Evolutionary conservation across 2,888 invertebrate species (phyloP).

Genomic region (Rhynchonema sp.): DNA sequence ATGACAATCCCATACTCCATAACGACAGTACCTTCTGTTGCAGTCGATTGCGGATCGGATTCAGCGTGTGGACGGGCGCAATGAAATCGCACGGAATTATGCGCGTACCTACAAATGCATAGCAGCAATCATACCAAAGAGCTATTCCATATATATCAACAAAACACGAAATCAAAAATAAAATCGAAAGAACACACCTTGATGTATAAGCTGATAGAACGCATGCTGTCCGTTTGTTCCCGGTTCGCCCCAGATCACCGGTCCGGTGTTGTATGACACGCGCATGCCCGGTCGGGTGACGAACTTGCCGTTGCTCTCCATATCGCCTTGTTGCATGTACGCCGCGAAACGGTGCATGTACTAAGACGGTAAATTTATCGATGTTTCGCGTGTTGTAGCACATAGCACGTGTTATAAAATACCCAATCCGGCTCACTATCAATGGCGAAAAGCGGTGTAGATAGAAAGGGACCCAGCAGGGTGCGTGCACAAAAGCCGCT

Average conservation of each 20-base stretch:
- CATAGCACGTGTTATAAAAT: not conserved
- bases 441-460: too few species aligned
- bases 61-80: constrained; percentile 73
- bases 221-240: constrained; percentile 99
- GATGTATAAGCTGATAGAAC: constrained; percentile 96
- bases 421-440: too few species aligned
- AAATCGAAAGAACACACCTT: constrained; percentile 38
- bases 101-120: constrained; percentile 38
- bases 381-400: too few species aligned
- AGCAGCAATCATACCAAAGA: not conserved
- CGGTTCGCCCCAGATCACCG: constrained; percentile 90
- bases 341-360: constrained; percentile 95
- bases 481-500: too few species aligned
- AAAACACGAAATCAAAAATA: too few species aligned
- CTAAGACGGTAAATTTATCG: too few species aligned
- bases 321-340: constrained; percentile 95
- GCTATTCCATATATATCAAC: too few species aligned
- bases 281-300: constrained; percentile 34
- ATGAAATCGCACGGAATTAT: constrained; percentile 91
- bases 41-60: constrained; percentile 53
- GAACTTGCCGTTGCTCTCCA: constrained; percentile 39
- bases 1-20: too few species aligned
- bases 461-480: too few species aligned
- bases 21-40: constrained; percentile 54
- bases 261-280: constrained; percentile 43